Percentiles rank a stretch among this genome's conserved stretches.
Evolutionary conservation across 1,140 invertebrate species (phyloP).

Genomic region (Drosophila navojoa): DNA sequence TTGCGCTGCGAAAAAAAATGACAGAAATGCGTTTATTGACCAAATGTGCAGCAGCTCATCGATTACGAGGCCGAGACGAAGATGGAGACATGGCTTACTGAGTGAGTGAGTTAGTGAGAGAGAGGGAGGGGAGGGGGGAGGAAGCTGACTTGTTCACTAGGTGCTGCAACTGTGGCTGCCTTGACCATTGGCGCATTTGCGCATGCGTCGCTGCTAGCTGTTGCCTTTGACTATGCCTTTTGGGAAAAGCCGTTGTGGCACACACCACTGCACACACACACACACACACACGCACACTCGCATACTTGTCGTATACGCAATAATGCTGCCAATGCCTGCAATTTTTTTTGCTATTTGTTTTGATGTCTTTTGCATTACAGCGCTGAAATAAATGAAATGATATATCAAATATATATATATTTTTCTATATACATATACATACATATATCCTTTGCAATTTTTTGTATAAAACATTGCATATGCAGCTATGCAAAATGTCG

Average conservation of each 20-base stretch:
- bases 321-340: conserved; percentile 50
- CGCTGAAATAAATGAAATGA: conserved; percentile 64
- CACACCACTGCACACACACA: conserved; percentile 26
- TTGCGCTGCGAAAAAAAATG: conserved; percentile 67
- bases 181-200: conserved; percentile 63
- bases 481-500: conserved; percentile 45
- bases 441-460: conserved; percentile 56
- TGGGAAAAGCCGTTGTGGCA: conserved; percentile 56
- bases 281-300: not conserved
- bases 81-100: conserved; percentile 4
- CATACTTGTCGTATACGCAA: conserved; percentile 71
- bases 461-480: not conserved
- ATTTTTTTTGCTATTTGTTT: conserved; percentile 25
- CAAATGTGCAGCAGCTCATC: conserved; percentile 78
- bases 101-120: not conserved
- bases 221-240: conserved; percentile 55
- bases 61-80: conserved; percentile 64
- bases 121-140: not conserved
- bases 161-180: conserved; percentile 46
- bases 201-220: conserved; percentile 49
- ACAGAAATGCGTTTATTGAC: conserved; percentile 82
- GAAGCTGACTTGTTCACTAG: not conserved
- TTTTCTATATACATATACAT: conserved; percentile 59
- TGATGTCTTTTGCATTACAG: conserved; percentile 38
- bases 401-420: conserved; percentile 56